phyloP scores from a whole-genome alignment of 2,888 invertebrate species.

The Lasioglossum malachurum region DNA sequence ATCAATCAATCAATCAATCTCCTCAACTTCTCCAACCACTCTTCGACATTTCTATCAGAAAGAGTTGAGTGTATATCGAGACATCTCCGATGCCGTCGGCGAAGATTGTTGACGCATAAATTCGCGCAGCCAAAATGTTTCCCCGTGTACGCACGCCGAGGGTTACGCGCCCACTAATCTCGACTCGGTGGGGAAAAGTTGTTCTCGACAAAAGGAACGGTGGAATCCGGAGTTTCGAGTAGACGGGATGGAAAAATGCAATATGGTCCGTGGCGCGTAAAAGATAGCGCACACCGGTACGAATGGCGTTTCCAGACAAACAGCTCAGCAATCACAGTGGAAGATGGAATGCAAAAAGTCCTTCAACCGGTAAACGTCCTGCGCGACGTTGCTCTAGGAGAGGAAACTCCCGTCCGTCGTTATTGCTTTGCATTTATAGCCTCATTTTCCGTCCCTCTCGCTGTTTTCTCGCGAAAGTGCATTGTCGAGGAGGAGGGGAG shows the following conservation, averaged over 20 bases:
- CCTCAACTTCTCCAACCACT: too few species aligned
- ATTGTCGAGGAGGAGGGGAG: neutral
- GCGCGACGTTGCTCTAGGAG: conserved; percentile 24
- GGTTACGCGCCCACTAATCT: conserved; percentile 8
- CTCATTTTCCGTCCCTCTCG: conserved; percentile 5
- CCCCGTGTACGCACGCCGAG: neutral
- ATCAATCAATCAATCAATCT: too few species aligned
- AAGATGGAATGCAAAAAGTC: conserved; percentile 63
- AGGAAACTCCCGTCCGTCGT: conserved; percentile 24
- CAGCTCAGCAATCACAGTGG: conserved; percentile 61
- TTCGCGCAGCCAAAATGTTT: conserved; percentile 7
- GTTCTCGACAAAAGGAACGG: conserved; percentile 33
- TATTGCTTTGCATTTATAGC: conserved; percentile 53
- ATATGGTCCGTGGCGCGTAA: conserved; percentile 42
- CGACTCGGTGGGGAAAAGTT: conserved; percentile 18
- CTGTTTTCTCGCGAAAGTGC: conserved; percentile 10
- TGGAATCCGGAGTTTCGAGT: conserved; percentile 41
- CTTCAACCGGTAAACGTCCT: conserved; percentile 54
- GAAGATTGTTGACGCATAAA: neutral
- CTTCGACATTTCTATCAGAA: too few species aligned
- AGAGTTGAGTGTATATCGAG: too few species aligned
- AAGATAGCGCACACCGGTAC: conserved; percentile 39
- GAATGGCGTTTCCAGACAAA: conserved; percentile 50
- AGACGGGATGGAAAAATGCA: conserved; percentile 58
- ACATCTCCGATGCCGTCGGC: too few species aligned